phyloP scores from a whole-genome alignment of 2,113 vertebrate genomes.

The Nicator chloris region DNA sequence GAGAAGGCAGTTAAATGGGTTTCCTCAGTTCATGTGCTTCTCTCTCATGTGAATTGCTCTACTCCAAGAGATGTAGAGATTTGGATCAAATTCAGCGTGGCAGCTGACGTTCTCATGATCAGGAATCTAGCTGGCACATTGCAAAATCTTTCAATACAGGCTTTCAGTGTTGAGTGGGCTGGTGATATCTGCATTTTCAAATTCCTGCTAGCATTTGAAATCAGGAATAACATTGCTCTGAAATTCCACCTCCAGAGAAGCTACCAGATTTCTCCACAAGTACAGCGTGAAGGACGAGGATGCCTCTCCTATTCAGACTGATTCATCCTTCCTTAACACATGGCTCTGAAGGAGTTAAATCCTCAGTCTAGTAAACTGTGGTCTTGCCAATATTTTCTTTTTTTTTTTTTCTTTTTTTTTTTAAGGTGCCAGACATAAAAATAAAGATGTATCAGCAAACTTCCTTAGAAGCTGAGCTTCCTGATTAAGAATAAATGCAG shows the following conservation, averaged over 20 bases:
- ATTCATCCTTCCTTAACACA: background rate
- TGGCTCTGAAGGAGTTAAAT: conserved; percentile 4
- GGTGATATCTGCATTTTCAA: background rate
- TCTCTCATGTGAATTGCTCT: background rate
- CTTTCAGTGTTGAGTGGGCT: background rate
- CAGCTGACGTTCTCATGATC: background rate
- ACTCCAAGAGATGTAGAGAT: background rate
- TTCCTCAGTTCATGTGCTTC: background rate
- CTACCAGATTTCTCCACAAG: background rate
- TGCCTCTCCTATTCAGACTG: background rate
- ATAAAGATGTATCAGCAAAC: background rate
- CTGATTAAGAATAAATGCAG: conserved; percentile 42
- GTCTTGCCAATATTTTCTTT: background rate
- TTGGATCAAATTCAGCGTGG: background rate
- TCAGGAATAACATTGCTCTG: background rate
- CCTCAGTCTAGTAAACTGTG: background rate
- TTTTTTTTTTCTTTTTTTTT: background rate
- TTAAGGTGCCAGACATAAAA: conserved; percentile 24
- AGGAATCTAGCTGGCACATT: background rate
- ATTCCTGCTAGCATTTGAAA: background rate
- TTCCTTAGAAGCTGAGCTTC: conserved; percentile 2
- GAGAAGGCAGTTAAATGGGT: background rate
- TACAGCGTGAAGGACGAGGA: background rate
- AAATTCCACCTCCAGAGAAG: background rate
- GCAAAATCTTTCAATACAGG: background rate